Evolutionary conservation across 2,888 invertebrate species (phyloP).

Genomic region (Melolontha melolontha): DNA sequence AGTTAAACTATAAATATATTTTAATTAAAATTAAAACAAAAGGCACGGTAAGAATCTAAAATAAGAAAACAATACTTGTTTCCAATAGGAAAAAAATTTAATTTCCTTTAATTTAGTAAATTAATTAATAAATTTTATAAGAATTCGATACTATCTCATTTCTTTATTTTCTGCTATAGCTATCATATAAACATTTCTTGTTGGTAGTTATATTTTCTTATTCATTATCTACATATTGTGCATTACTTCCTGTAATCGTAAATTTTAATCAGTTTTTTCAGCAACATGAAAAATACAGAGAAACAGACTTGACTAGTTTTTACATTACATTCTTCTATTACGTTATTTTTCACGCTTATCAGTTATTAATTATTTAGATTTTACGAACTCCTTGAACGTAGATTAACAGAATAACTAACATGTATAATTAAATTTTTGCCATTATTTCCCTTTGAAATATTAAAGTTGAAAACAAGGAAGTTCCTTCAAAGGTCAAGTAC

Average conservation of each 20-base stretch:
- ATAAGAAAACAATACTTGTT: too few species aligned
- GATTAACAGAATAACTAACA: not conserved
- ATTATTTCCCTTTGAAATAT: not conserved
- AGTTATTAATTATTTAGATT: constrained; percentile 19
- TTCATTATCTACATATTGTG: not conserved
- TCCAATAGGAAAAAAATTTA: too few species aligned
- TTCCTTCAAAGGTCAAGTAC: constrained; percentile 13
- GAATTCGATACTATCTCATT: too few species aligned
- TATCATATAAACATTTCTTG: too few species aligned
- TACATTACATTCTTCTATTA: constrained; percentile 14
- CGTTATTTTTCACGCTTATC: constrained; percentile 17
- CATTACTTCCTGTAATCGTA: not conserved
- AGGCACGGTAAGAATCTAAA: too few species aligned
- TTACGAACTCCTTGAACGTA: constrained; percentile 4
- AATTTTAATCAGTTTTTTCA: constrained; percentile 10
- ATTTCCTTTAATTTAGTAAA: too few species aligned
- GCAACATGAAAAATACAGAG: not conserved
- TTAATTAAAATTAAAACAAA: too few species aligned
- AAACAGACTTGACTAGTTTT: not conserved
- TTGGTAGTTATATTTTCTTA: not conserved
- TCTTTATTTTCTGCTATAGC: too few species aligned
- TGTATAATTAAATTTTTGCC: constrained; percentile 3
- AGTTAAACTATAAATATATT: too few species aligned
- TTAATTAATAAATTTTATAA: too few species aligned
- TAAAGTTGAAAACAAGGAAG: constrained; percentile 5